Evolutionary conservation across 2,888 invertebrate species (phyloP).

Genomic region (Orchesellides sinensis): DNA sequence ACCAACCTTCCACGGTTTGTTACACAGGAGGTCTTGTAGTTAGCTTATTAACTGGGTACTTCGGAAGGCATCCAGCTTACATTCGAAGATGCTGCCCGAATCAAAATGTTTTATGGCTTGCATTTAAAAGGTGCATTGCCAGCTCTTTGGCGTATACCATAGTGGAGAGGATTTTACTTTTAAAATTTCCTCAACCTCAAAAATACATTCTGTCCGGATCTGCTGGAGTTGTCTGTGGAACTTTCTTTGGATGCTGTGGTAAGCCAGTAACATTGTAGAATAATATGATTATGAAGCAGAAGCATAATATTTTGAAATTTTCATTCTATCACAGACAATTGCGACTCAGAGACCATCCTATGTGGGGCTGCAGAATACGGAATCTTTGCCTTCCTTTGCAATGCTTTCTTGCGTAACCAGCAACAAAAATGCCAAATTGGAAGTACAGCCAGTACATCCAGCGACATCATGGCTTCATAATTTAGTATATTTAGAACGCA

Average conservation of each 20-base stretch:
- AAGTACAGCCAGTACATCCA: no score
- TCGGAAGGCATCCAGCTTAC: not conserved
- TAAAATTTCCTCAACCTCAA: conserved; percentile 30
- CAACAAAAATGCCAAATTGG: not conserved
- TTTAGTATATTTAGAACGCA: no score
- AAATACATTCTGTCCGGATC: conserved; percentile 34
- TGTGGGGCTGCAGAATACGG: conserved; percentile 30
- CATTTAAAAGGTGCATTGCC: not conserved
- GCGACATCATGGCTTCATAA: no score
- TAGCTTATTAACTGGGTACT: conserved; percentile 37
- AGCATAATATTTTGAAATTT: not conserved
- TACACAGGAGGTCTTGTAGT: conserved; percentile 21
- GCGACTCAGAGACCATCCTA: not conserved
- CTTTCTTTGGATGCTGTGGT: conserved; percentile 33
- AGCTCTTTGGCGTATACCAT: conserved; percentile 17
- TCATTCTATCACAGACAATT: conserved; percentile 20
- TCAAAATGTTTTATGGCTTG: conserved; percentile 5
- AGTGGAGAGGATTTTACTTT: conserved; percentile 30
- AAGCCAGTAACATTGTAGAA: not conserved
- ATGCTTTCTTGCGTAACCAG: conserved; percentile 3
- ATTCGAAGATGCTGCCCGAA: not conserved
- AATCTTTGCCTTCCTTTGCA: conserved; percentile 27
- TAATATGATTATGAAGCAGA: not conserved
- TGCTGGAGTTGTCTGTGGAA: conserved; percentile 34
- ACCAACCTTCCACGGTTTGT: not conserved